phyloP scores from a whole-genome alignment of 2,888 invertebrate species.

The Archips crataeganus region DNA sequence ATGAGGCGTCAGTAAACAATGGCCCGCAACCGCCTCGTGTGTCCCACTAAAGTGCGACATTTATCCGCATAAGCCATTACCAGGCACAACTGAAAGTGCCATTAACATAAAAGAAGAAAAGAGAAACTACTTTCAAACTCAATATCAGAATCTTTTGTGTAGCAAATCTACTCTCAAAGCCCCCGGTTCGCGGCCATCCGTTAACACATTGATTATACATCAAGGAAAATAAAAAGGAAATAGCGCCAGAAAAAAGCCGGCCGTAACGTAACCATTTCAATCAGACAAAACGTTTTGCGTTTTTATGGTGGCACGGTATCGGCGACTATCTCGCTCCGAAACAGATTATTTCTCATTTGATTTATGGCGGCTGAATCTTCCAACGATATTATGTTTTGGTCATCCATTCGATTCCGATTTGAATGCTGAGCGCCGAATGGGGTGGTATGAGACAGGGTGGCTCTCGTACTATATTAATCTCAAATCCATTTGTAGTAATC shows the following conservation, averaged over 20 bases:
- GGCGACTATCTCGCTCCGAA: slow-evolving; percentile 84
- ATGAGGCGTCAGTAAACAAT: slow-evolving; percentile 51
- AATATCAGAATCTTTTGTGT: slow-evolving; percentile 85
- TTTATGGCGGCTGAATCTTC: slow-evolving; percentile 85
- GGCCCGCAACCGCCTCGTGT: slow-evolving; percentile 50
- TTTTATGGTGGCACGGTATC: slow-evolving; percentile 82
- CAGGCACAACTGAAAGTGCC: slow-evolving; percentile 74
- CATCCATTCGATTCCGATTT: slow-evolving; percentile 87
- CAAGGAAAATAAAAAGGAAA: slow-evolving; percentile 84
- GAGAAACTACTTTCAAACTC: slow-evolving; percentile 84
- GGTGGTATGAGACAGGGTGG: slow-evolving; percentile 84
- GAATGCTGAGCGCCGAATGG: slow-evolving; percentile 84
- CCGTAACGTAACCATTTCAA: slow-evolving; percentile 81
- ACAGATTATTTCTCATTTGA: slow-evolving; percentile 87
- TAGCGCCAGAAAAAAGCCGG: slow-evolving; percentile 77
- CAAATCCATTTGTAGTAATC: slow-evolving; percentile 85
- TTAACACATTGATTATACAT: slow-evolving; percentile 86
- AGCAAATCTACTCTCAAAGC: slow-evolving; percentile 80
- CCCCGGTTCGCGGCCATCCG: slow-evolving; percentile 79
- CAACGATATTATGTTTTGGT: slow-evolving; percentile 86
- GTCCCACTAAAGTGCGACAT: slow-evolving; percentile 70
- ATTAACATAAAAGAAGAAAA: slow-evolving; percentile 82
- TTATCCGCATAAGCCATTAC: slow-evolving; percentile 78
- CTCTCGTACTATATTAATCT: slow-evolving; percentile 86
- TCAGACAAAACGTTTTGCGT: slow-evolving; percentile 85